Evolutionary conservation across 1,140 invertebrate species (phyloP).

Genomic region (Stegodyphus mimosarum): DNA sequence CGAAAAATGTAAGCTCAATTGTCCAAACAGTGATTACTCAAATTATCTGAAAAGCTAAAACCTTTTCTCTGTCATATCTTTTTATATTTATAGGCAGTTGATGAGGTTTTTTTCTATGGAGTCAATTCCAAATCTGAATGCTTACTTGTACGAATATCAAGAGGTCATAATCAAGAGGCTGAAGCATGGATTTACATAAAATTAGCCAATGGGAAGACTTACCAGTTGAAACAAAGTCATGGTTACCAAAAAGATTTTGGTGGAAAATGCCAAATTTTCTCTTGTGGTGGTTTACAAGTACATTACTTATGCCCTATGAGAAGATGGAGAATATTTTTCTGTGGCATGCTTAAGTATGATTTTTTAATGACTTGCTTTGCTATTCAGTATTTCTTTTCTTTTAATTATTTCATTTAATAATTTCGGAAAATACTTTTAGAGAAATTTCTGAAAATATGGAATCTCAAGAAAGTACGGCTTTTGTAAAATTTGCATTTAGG

Average conservation of each 20-base stretch:
- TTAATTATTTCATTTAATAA: no score
- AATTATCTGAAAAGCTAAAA: no score
- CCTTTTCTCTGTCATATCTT: not conserved
- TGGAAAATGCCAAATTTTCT: conserved; percentile 4
- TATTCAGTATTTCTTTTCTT: no score
- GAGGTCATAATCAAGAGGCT: not conserved
- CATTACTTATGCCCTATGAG: conserved; percentile 41
- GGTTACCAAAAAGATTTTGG: conserved; percentile 2
- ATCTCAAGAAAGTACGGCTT: no score
- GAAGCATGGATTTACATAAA: conserved; percentile 23
- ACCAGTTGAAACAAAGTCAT: not conserved
- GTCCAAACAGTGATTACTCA: not conserved
- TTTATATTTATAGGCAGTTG: conserved; percentile 3
- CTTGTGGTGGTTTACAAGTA: conserved; percentile 33
- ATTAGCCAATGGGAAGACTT: conserved; percentile 7
- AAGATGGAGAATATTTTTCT: conserved; percentile 44
- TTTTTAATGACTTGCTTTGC: no score
- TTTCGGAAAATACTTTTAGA: no score
- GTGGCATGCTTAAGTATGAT: conserved; percentile 25
- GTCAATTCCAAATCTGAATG: conserved; percentile 45
- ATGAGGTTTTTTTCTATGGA: conserved; percentile 53
- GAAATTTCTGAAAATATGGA: no score
- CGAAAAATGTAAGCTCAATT: not conserved
- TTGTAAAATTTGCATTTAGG: no score
- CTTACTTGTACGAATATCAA: conserved; percentile 1